A percentile compares a stretch with the other conserved stretches of the same genome.
These are phyloP conservation scores for Bagarius yarrelli DNA, from an alignment of 2,113 vertebrate species.

Conservation along the genomic window DNA sequence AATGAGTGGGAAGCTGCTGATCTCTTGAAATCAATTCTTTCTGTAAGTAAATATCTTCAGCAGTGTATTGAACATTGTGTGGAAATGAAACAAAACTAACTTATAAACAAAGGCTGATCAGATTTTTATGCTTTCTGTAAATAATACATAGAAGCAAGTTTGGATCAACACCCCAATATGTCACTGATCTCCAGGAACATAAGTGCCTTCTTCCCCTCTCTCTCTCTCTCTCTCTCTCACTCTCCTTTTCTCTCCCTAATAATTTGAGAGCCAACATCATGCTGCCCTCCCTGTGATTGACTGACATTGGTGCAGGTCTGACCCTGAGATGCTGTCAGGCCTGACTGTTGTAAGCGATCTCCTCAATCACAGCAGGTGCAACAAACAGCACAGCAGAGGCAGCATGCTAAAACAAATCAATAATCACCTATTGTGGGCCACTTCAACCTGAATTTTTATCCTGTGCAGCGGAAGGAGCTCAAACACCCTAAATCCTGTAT, in stretches of 20 bases:
- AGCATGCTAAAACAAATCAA: conserved; percentile 64
- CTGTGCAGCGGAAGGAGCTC: conserved; percentile 53
- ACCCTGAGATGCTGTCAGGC: conserved; percentile 46
- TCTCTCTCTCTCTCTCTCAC: background rate
- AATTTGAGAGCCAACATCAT: conserved; percentile 22
- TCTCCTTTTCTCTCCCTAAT: conserved; percentile 1
- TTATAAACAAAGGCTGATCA: background rate
- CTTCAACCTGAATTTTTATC: conserved; percentile 55
- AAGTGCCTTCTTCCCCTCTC: background rate
- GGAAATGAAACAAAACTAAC: conserved; percentile 13
- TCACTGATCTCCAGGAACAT: conserved; percentile 19
- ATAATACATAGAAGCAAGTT: conserved; percentile 35
- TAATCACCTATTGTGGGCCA: conserved; percentile 64
- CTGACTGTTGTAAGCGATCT: conserved; percentile 45
- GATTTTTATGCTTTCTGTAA: conserved; percentile 17
- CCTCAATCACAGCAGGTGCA: conserved; percentile 53
- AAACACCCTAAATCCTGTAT: background rate
- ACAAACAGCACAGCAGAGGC: conserved; percentile 54
- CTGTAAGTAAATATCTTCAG: background rate
- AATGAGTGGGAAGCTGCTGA: conserved; percentile 9
- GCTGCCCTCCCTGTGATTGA: conserved; percentile 33
- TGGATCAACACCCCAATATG: background rate
- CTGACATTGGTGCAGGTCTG: conserved; percentile 26
- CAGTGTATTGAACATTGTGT: background rate
- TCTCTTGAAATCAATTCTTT: background rate